Evolutionary conservation across 2,113 vertebrate species (phyloP).

Genomic region (Tringa solitaria): DNA sequence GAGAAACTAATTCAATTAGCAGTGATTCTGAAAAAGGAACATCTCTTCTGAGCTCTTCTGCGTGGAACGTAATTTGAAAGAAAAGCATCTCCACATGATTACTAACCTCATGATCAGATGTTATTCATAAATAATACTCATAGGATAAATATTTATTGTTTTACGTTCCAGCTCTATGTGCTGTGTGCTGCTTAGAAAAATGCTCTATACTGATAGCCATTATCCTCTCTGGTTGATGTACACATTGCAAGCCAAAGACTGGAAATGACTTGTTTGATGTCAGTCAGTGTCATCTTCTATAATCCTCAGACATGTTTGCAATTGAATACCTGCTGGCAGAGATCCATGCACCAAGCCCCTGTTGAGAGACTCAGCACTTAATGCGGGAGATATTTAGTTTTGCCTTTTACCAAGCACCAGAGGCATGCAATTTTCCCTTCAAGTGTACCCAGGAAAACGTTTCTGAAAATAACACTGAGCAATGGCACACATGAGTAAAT

Average conservation of each 20-base stretch:
- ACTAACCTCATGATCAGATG: background rate
- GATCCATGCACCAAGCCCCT: background rate
- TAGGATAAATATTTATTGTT: background rate
- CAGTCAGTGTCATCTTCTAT: background rate
- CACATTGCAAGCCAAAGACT: background rate
- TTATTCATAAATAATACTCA: background rate
- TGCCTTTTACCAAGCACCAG: background rate
- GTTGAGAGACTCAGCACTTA: background rate
- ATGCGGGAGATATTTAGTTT: background rate
- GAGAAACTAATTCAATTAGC: background rate
- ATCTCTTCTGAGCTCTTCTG: background rate
- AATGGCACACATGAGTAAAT: background rate
- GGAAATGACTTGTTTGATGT: background rate
- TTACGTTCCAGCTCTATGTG: background rate
- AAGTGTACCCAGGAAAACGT: background rate
- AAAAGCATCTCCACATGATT: background rate
- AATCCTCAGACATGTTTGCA: background rate
- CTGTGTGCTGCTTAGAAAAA: background rate
- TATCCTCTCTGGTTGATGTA: background rate
- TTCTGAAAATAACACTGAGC: background rate
- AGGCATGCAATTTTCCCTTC: background rate
- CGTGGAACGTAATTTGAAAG: background rate
- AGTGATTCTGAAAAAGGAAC: background rate
- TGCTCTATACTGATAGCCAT: background rate
- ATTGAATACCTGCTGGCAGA: background rate